phyloP scores from a whole-genome alignment of 2,888 invertebrate genomes.

The Argyresthia goedartella region DNA sequence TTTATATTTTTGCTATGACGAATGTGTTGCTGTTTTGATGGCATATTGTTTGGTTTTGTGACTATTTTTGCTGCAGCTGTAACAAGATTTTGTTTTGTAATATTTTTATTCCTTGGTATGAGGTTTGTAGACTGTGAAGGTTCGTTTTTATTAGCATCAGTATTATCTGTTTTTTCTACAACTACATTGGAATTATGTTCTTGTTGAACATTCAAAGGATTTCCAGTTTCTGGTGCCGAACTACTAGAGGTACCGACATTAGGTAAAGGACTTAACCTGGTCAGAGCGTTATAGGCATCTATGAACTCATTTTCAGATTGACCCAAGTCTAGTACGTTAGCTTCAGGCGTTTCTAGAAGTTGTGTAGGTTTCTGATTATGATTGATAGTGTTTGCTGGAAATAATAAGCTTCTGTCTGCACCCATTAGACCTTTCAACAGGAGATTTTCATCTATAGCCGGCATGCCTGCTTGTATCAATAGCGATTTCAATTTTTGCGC shows the following conservation, averaged over 20 bases:
- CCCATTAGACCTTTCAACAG: constrained; percentile 32
- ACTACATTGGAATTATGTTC: neutral
- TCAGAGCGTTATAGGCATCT: constrained; percentile 58
- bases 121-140: neutral
- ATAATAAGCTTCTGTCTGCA: neutral
- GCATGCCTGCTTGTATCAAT: constrained; percentile 39
- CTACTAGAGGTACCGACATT: constrained; percentile 16
- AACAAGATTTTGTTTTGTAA: too few species aligned
- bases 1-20: too few species aligned
- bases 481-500: constrained; percentile 41
- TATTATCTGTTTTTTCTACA: constrained; percentile 4
- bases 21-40: too few species aligned
- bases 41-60: too few species aligned
- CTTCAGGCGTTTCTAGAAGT: too few species aligned
- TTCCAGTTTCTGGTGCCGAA: neutral
- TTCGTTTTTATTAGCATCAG: constrained; percentile 10
- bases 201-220: neutral
- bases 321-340: constrained; percentile 33
- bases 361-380: too few species aligned
- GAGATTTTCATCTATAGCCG: constrained; percentile 38
- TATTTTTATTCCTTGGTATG: too few species aligned
- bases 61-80: too few species aligned
- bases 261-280: constrained; percentile 52
- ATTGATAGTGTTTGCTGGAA: too few species aligned
- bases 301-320: constrained; percentile 63